Base-by-base conservation (phyloP, 2,797 vertebrate species). In the Microchirus variegatus region DNA sequence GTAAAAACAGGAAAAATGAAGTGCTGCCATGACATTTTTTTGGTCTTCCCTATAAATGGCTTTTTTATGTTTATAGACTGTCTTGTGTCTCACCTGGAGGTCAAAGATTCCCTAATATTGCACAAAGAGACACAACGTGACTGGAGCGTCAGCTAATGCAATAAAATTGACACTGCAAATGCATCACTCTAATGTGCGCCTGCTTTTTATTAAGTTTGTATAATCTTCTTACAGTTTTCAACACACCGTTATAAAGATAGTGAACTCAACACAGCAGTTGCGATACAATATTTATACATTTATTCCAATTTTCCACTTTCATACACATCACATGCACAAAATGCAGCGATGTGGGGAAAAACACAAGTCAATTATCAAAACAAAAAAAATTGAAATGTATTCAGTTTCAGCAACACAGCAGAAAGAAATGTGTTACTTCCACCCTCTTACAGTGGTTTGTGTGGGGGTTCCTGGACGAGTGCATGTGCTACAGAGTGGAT, bases 401-500 rank as follows among this genome's bases (percentile, higher is more conserved):
- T 31, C 31, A 31, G 31, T 31, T 31, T 31, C 31, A 31, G 31
- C 31, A 31, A 31, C 31, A 31, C 15, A 31, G 11, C 36, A 2
- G 19, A 38, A 70, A 66, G 77, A 50, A 68, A 71, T 63, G 52
- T 36, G 22, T 53, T 63, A 38, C 52, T 47, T 72, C 15, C 53
- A 55, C 18, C 14, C 45, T 73, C 31, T 52, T 43, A 5, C 2
- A 7, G 17, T 53, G 41, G 17, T 63, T 47, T 38, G 37, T 54
- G 44, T 22, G 50, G 26, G 26, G 17, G n/a, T 77, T 15, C 5
- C 44, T 64, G 73, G 57, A 62, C 77, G 73, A 68, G 68, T 54
- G 71, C 19, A 48, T 42, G 67, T 61, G 67, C 67, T 58, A 22
- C 31, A 40, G 59, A 68, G 78, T 72, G 73, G 26, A 66, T 66